Evolutionary conservation across 2,797 vertebrate genomes (phyloP).

Genomic region (Syndactyla subalaris): DNA sequence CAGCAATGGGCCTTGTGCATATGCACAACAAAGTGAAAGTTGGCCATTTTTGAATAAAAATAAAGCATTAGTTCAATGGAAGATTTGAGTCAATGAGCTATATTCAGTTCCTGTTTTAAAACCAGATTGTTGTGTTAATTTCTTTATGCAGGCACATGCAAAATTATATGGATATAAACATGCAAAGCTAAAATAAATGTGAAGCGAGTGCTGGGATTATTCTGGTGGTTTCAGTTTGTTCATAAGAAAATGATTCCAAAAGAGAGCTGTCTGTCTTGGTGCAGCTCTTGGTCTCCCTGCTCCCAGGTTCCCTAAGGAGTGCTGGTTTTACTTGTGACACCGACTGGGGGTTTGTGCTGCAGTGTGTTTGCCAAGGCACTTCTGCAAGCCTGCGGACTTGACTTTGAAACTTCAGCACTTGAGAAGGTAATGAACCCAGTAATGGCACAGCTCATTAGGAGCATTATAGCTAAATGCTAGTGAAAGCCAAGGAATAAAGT

Average conservation of each 20-base stretch:
- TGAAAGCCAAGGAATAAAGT: neutral
- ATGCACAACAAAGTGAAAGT: slow-evolving; percentile 14
- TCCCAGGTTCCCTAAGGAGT: neutral
- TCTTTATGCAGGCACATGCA: neutral
- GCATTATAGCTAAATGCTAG: neutral
- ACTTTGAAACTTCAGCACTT: neutral
- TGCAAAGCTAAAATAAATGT: neutral
- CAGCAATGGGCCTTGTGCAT: neutral
- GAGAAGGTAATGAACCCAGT: neutral
- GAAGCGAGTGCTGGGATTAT: neutral
- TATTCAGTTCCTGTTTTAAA: neutral
- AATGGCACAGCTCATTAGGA: neutral
- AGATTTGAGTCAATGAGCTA: neutral
- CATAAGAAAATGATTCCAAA: neutral
- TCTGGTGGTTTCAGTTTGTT: neutral
- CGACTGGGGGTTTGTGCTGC: neutral
- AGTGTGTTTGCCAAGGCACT: neutral
- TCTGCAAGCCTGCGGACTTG: neutral
- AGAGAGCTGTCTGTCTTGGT: neutral
- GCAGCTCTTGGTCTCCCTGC: neutral
- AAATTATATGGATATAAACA: neutral
- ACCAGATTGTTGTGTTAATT: neutral
- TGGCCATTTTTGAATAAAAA: slow-evolving; percentile 3
- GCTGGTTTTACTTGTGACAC: neutral
- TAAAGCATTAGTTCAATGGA: slow-evolving; percentile 12